These are phyloP conservation scores for Stictocephala bisonia DNA, from an alignment of 2,888 invertebrate species.

Conservation along the genomic window DNA sequence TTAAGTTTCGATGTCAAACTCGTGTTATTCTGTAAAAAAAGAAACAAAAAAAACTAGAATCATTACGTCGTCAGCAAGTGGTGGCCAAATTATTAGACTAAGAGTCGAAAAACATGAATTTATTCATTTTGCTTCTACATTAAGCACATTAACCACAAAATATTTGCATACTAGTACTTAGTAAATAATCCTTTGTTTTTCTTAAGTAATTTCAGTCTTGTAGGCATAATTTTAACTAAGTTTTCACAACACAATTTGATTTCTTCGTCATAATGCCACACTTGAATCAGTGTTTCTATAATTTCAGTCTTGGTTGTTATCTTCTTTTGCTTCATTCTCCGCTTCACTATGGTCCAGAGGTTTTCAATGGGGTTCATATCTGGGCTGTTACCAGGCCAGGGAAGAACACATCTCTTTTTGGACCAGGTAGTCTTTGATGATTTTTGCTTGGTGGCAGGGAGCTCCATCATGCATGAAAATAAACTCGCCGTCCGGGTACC, in stretches of 20 bases:
- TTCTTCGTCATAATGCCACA: slow-evolving; percentile 48
- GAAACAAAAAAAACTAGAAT: no score
- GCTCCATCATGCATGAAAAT: slow-evolving; percentile 44
- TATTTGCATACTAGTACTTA: no score
- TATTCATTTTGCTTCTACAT: no score
- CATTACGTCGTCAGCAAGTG: no score
- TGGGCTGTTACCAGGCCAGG: slow-evolving; percentile 54
- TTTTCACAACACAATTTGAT: slow-evolving; percentile 21
- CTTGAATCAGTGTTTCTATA: slow-evolving; percentile 49
- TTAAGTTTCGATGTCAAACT: no score
- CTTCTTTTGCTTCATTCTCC: slow-evolving; percentile 50
- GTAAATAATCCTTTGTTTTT: no score
- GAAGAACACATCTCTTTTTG: slow-evolving; percentile 46
- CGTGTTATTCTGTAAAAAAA: no score
- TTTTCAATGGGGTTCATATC: slow-evolving; percentile 57
- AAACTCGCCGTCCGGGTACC: slow-evolving; percentile 9
- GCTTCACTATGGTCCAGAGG: slow-evolving; percentile 55
- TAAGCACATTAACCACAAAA: no score
- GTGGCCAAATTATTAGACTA: no score
- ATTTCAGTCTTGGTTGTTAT: slow-evolving; percentile 52
- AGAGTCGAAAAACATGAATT: no score
- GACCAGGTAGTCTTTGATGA: slow-evolving; percentile 5
- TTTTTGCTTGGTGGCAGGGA: slow-evolving; percentile 34
- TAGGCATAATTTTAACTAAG: slow-evolving; percentile 24
- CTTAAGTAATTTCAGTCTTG: no score